These are phyloP conservation scores for Spongilla lacustris DNA, from an alignment of 37 sponge, comb jelly and placozoan genomes.

Conservation along the genomic window DNA sequence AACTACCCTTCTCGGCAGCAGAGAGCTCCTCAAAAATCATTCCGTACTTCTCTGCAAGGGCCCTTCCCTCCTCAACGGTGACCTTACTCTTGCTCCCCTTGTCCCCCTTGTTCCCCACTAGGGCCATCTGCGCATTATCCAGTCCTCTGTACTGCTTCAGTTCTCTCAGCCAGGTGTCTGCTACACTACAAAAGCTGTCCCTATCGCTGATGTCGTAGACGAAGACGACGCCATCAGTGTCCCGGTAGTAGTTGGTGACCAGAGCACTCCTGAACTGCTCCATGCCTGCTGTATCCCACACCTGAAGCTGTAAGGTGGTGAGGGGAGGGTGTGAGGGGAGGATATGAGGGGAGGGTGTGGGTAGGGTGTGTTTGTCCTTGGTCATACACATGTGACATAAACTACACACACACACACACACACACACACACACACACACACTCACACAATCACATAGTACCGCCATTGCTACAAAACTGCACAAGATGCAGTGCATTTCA, in stretches of 20 bases:
- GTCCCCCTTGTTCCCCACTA: constrained; percentile 78
- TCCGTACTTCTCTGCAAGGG: constrained; percentile 32
- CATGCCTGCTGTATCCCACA: constrained; percentile 89
- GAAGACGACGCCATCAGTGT: constrained; percentile 71
- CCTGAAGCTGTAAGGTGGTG: constrained; percentile 58
- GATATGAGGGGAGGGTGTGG: neutral
- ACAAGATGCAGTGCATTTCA: no score
- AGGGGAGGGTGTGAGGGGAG: neutral
- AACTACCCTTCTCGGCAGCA: constrained; percentile 15
- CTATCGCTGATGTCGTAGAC: constrained; percentile 71
- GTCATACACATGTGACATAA: neutral
- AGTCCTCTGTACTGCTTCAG: constrained; percentile 50
- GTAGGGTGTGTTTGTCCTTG: no score
- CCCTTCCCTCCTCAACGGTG: constrained; percentile 19
- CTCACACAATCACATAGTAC: neutral
- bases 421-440: neutral
- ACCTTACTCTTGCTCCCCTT: constrained; percentile 30
- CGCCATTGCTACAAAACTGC: no score
- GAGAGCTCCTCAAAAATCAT: constrained; percentile 51
- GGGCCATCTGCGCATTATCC: constrained; percentile 44
- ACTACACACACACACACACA: neutral
- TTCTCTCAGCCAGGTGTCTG: constrained; percentile 59
- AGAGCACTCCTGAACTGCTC: constrained; percentile 78
- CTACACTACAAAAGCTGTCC: constrained; percentile 49
- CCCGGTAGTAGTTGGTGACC: constrained; percentile 76